Evolutionary conservation across 2,797 vertebrate genomes (phyloP).

Genomic region (Channa striata): DNA sequence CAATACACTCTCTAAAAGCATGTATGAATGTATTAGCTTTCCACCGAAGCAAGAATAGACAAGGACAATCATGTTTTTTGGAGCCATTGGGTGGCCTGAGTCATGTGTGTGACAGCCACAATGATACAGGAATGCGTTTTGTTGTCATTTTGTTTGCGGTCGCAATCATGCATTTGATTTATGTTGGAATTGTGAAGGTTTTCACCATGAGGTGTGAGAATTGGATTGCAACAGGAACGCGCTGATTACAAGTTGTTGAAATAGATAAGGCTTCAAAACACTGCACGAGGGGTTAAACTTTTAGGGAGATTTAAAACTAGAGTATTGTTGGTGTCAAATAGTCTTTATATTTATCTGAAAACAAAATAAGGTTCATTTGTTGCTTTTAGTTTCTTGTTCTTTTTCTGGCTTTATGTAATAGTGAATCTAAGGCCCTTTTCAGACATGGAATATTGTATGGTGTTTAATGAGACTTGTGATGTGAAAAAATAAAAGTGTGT

Average conservation of each 20-base stretch:
- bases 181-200: constrained; percentile 8
- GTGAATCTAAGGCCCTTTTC: too few species aligned
- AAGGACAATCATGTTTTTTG: constrained; percentile 17
- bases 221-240: background rate
- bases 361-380: too few species aligned
- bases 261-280: background rate
- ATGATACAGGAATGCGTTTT: constrained; percentile 17
- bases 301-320: background rate
- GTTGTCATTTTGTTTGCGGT: constrained; percentile 8
- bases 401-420: too few species aligned
- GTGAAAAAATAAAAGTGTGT: too few species aligned
- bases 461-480: too few species aligned
- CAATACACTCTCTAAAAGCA: constrained; percentile 39
- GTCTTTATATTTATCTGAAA: background rate
- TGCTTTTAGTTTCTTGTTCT: too few species aligned
- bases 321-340: background rate
- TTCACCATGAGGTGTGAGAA: background rate
- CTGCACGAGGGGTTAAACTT: background rate
- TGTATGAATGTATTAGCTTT: constrained; percentile 40
- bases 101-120: constrained; percentile 8
- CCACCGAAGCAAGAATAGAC: constrained; percentile 9
- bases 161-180: constrained; percentile 5
- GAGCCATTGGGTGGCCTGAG: constrained; percentile 14
- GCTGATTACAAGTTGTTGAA: background rate
- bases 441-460: too few species aligned